Percentiles rank a stretch among this genome's conserved stretches.
These are phyloP conservation scores for Lerista edwardsae DNA, from an alignment of 2,797 vertebrate species.

Conservation along the genomic window DNA sequence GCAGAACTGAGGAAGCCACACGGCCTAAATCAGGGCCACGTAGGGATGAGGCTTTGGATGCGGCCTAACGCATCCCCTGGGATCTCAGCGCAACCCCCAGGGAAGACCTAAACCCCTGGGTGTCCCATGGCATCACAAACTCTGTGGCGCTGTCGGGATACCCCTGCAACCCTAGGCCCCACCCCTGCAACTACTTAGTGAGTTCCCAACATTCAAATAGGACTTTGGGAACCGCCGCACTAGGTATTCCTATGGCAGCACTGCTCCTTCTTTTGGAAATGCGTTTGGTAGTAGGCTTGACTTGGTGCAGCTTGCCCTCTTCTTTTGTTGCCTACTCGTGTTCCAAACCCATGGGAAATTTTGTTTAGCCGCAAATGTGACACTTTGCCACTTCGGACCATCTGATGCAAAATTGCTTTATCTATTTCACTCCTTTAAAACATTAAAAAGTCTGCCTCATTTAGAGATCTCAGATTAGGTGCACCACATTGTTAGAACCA, in stretches of 20 bases:
- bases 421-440: neutral
- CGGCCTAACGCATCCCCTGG: too few relatives aligned
- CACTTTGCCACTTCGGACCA: neutral
- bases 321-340: neutral
- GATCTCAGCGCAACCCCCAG: too few relatives aligned
- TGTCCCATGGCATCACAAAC: too few relatives aligned
- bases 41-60: too few relatives aligned
- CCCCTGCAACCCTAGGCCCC: too few relatives aligned
- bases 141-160: too few relatives aligned
- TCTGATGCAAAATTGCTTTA: neutral
- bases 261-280: neutral
- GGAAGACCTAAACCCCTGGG: too few relatives aligned
- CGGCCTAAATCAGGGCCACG: too few relatives aligned
- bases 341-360: neutral
- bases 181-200: too few relatives aligned
- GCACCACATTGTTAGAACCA: neutral
- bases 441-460: neutral
- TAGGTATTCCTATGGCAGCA: neutral
- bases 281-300: neutral
- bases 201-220: too few relatives aligned
- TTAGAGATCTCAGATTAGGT: conserved; percentile 14
- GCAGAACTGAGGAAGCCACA: too few relatives aligned
- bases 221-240: too few relatives aligned
- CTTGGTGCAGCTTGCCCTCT: neutral
- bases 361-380: neutral